These are phyloP conservation scores for Rachycentron canadum DNA, from an alignment of 2,797 vertebrate species.

Conservation along the genomic window DNA sequence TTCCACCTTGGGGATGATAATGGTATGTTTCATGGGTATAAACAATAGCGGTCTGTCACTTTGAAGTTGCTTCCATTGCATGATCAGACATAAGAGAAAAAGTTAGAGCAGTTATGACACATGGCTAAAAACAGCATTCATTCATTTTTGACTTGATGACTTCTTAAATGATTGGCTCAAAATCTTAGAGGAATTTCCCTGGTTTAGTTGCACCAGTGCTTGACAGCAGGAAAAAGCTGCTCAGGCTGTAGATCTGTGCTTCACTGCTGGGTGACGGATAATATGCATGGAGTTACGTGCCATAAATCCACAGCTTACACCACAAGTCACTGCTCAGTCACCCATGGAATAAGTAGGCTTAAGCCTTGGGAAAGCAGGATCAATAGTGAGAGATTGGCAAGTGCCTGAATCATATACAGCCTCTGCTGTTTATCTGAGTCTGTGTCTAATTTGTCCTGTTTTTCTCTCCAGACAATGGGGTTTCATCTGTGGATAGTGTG, in stretches of 20 bases:
- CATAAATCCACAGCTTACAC: conserved; percentile 52
- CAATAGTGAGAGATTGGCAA: conserved; percentile 59
- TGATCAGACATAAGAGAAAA: background rate
- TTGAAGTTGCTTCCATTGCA: background rate
- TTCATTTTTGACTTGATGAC: background rate
- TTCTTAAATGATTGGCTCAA: background rate
- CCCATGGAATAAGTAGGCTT: conserved; percentile 61
- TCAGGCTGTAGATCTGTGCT: conserved; percentile 41
- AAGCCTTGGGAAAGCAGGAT: conserved; percentile 53
- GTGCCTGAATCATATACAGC: conserved; percentile 43
- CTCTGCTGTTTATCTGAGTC: conserved; percentile 40
- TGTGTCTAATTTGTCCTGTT: conserved; percentile 34
- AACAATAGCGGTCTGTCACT: background rate
- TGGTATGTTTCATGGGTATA: conserved; percentile 74
- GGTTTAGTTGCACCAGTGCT: conserved; percentile 8
- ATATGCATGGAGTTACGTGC: conserved; percentile 45
- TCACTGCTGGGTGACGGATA: conserved; percentile 47
- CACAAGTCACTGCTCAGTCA: conserved; percentile 64
- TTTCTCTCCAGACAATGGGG: conserved; percentile 85
- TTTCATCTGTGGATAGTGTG: conserved; percentile 90
- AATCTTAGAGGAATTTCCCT: background rate
- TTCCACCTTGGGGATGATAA: conserved; percentile 89
- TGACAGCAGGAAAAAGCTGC: conserved; percentile 25
- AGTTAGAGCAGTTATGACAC: background rate
- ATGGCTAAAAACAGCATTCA: background rate